phyloP scores from a whole-genome alignment of 2,797 vertebrate species.

The Tamandua tetradactyla region DNA sequence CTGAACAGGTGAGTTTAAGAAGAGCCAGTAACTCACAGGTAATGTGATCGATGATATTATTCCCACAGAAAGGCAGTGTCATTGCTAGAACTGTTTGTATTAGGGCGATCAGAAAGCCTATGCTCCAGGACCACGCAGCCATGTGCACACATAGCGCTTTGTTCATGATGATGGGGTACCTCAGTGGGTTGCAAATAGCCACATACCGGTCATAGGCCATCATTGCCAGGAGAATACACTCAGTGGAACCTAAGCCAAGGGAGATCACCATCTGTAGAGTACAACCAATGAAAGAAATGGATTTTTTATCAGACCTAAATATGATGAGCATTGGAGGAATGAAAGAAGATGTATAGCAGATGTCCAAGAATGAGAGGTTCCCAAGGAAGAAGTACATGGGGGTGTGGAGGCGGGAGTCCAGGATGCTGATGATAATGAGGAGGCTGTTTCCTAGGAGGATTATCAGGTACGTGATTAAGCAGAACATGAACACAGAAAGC shows the following conservation, averaged over 20 bases:
- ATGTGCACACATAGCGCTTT: background rate
- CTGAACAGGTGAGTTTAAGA: background rate
- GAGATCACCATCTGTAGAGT: slow-evolving; percentile 49
- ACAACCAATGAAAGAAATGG: slow-evolving; percentile 45
- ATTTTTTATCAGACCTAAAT: slow-evolving; percentile 2
- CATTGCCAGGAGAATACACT: slow-evolving; percentile 53
- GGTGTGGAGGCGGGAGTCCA: background rate
- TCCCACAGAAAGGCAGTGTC: background rate
- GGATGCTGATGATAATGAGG: background rate
- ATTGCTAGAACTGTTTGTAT: background rate
- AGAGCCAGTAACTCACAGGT: background rate
- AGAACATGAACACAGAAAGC: background rate
- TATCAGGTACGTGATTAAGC: background rate
- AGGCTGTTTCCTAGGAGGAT: background rate
- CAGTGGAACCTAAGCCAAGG: slow-evolving; percentile 29
- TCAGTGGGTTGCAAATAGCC: slow-evolving; percentile 46
- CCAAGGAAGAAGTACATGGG: slow-evolving; percentile 45
- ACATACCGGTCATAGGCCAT: slow-evolving; percentile 52
- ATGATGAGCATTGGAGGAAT: background rate
- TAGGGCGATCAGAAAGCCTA: background rate
- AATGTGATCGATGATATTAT: slow-evolving; percentile 12
- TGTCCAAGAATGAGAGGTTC: slow-evolving; percentile 38
- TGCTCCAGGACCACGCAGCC: slow-evolving; percentile 7
- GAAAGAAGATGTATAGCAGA: background rate
- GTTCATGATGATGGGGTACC: slow-evolving; percentile 26